Conservation (phyloP, 2,888 invertebrate genomes). For the Amblyjoppa fuscipennis region DNA sequence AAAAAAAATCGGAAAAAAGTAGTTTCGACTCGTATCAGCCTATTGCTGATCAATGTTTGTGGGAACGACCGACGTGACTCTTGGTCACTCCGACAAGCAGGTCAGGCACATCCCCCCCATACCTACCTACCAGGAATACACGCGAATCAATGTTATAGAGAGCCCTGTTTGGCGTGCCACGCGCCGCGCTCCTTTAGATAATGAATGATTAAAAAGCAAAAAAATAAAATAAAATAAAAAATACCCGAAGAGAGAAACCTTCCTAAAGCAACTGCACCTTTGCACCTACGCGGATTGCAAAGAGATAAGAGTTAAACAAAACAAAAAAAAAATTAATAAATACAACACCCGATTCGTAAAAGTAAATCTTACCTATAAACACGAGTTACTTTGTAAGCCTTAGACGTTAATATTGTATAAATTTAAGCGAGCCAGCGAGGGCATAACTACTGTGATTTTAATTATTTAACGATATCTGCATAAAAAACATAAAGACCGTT, state of each 20-base stretch:
- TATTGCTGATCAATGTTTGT: constrained; percentile 81
- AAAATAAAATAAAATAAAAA: constrained; percentile 25
- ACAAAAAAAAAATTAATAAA: constrained; percentile 14
- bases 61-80: constrained; percentile 84
- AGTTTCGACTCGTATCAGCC: constrained; percentile 63
- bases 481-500: constrained; percentile 78
- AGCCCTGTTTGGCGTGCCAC: constrained; percentile 48
- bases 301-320: constrained; percentile 29
- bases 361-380: constrained; percentile 75
- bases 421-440: constrained; percentile 84
- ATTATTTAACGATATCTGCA: constrained; percentile 84
- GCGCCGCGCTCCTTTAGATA: constrained; percentile 62
- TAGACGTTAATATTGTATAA: constrained; percentile 83
- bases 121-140: constrained; percentile 43
- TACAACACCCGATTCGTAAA: constrained; percentile 41
- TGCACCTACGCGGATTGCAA: constrained; percentile 29
- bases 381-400: constrained; percentile 83
- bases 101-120: constrained; percentile 77
- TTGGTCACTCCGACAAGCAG: constrained; percentile 85
- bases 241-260: constrained; percentile 44
- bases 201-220: constrained; percentile 44
- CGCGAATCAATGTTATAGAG: constrained; percentile 33
- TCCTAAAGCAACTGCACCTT: constrained; percentile 58
- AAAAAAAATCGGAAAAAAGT: constrained; percentile 18
- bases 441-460: constrained; percentile 86